A percentile compares a stretch with the other conserved stretches of the same genome.
These are phyloP conservation scores for Hydraecia micacea DNA, from an alignment of 2,888 invertebrate species.

Conservation along the genomic window DNA sequence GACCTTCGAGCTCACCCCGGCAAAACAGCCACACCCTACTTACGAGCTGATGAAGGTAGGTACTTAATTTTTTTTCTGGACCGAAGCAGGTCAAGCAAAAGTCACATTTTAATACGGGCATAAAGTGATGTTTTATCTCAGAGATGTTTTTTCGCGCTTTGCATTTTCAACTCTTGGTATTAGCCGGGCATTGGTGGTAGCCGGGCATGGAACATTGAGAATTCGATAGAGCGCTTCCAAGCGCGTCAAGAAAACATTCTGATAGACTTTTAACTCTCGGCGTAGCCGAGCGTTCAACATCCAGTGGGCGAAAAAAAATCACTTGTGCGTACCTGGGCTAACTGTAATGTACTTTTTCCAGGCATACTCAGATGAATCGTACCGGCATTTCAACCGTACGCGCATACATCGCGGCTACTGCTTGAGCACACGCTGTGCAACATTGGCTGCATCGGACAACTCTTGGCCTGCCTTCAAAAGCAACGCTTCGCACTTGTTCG, in stretches of 20 bases:
- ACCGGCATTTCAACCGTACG: conserved; percentile 67
- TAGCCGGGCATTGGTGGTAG: no score
- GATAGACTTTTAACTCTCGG: no score
- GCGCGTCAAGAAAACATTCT: no score
- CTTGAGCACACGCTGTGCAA: conserved; percentile 66
- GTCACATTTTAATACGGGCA: no score
- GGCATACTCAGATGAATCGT: conserved; percentile 57
- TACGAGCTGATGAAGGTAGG: conserved; percentile 65
- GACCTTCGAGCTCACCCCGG: conserved; percentile 62
- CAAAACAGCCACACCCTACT: conserved; percentile 48
- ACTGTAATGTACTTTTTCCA: conserved; percentile 11
- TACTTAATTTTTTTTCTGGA: no score
- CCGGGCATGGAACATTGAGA: no score
- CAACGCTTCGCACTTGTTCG: conserved; percentile 51
- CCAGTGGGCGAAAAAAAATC: no score
- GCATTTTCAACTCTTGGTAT: no score
- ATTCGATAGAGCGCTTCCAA: no score
- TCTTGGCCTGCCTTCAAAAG: conserved; percentile 39
- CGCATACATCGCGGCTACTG: conserved; percentile 76
- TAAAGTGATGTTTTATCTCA: no score
- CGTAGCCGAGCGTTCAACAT: no score
- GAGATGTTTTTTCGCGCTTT: no score
- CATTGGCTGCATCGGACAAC: conserved; percentile 38
- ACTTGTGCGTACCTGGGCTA: background rate
- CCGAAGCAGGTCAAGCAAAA: background rate